phyloP scores from a whole-genome alignment of 2,888 invertebrate genomes.

The Apamea anceps region DNA sequence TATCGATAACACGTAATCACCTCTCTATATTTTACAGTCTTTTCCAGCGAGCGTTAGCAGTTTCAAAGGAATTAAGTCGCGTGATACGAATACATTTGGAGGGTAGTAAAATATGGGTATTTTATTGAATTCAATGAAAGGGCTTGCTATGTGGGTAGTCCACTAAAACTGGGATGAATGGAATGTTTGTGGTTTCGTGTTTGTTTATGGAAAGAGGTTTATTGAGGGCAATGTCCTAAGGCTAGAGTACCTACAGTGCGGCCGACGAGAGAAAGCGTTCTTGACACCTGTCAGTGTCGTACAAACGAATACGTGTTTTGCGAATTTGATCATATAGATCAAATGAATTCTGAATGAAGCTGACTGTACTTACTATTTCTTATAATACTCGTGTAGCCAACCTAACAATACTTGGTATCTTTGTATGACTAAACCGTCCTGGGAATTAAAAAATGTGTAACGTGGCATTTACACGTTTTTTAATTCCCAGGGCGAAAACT shows the following conservation, averaged over 20 bases:
- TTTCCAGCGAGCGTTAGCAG: conserved; percentile 64
- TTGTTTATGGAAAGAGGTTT: background rate
- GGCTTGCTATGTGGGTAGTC: conserved; percentile 26
- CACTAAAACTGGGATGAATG: conserved; percentile 18
- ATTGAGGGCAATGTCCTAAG: background rate
- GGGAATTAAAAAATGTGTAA: too few relatives aligned
- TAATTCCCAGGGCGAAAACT: conserved; percentile 25
- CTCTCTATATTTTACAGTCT: conserved; percentile 70
- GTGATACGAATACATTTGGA: conserved; percentile 64
- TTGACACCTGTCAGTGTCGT: background rate
- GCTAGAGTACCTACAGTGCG: background rate
- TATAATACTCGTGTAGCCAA: background rate
- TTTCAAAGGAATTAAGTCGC: conserved; percentile 63
- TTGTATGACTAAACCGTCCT: background rate
- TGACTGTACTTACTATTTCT: background rate
- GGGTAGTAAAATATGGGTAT: conserved; percentile 39
- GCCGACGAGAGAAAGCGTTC: background rate
- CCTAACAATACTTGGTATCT: background rate
- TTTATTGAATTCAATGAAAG: conserved; percentile 62
- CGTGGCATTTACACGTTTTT: background rate
- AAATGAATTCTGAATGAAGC: background rate
- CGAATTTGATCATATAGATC: too few relatives aligned
- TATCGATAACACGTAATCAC: conserved; percentile 67
- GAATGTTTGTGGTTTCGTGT: conserved; percentile 6
- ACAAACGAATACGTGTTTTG: background rate